Percentiles rank a stretch among this genome's conserved stretches.
These are phyloP conservation scores for Ameiurus melas DNA, from an alignment of 2,113 vertebrate species.

Conservation along the genomic window DNA sequence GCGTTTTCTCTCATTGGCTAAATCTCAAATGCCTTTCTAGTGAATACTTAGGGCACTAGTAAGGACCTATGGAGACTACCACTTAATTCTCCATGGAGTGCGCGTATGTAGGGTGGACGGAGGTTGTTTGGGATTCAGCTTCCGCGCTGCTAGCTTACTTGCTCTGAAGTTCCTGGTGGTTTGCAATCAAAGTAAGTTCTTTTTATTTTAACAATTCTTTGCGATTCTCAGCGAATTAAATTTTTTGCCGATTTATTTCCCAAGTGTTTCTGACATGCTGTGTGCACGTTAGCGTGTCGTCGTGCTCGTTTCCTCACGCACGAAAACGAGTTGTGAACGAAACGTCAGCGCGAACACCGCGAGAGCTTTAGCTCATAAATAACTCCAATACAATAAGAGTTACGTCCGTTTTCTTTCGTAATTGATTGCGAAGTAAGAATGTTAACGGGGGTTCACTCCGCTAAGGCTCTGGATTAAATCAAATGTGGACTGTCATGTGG, in stretches of 20 bases:
- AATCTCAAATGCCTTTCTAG: background rate
- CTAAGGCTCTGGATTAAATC: too few species aligned
- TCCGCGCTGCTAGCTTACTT: background rate
- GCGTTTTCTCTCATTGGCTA: background rate
- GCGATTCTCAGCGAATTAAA: background rate
- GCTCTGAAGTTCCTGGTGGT: background rate
- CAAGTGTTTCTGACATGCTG: background rate
- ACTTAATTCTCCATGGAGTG: background rate
- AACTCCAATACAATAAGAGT: background rate
- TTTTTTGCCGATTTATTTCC: too few species aligned
- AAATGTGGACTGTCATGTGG: background rate
- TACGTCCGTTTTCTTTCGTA: background rate
- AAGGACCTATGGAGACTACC: background rate
- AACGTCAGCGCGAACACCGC: conserved; percentile 4
- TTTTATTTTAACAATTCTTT: background rate
- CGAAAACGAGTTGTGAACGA: background rate
- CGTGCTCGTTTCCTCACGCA: background rate
- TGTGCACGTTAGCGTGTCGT: background rate
- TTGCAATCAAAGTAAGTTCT: background rate
- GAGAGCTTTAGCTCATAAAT: background rate
- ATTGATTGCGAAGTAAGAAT: background rate
- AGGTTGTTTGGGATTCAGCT: background rate
- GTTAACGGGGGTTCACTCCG: background rate
- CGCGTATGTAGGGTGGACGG: background rate
- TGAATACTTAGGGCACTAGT: background rate